Evolutionary conservation across 2,113 vertebrate genomes (phyloP), one percentile per base, ranked within the genome.

Genomic region (Struthidea cinerea): DNA sequence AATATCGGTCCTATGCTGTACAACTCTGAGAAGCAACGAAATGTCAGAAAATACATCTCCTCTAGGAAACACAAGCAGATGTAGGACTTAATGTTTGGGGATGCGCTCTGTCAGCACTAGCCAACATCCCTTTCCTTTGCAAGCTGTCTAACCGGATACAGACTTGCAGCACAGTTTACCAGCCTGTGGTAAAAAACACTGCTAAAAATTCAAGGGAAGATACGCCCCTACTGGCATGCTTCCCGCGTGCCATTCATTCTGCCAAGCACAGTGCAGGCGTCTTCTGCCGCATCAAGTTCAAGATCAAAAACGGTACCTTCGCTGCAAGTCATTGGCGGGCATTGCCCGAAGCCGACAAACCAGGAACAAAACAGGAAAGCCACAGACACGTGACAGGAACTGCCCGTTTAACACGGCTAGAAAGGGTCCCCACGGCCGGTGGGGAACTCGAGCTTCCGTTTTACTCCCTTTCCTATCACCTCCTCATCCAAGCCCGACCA

Each of bases 341-440:
- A 4, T 2, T 61, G 49, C 47, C 61, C 16, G 17, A 17, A 63
- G 53, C 49, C 12, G 22, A 57, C 17, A 39, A 68, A 44, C 13
- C 0, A 1, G 53, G 64, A 81, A 68, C 11, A 61, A 79, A 56
- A 42, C 33, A 28, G 37, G 28, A 55, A 76, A 28, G 57, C n/a
- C 32, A 41, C 0, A 0, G 30, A 27, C 1, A 0, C 12, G 13
- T 3, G 44, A 46, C 39, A 44, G 57, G 11, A 83, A 59, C 30
- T 14, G 8, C 50, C 42, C 37, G 6, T 39, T 70, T 75, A 39
- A 41, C 32, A 5, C 0, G 1, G 46, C 42, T 35, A 63, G 18
- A 70, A 76, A 71, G 26, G 56, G n/a, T 41, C 13, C 24, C 41
- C 24, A 4, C 16, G 28, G n/a, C 13, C 2, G 0, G 11, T 1